Evolutionary conservation across 2,113 vertebrate species (phyloP).

Genomic region (Taurulus bubalis): DNA sequence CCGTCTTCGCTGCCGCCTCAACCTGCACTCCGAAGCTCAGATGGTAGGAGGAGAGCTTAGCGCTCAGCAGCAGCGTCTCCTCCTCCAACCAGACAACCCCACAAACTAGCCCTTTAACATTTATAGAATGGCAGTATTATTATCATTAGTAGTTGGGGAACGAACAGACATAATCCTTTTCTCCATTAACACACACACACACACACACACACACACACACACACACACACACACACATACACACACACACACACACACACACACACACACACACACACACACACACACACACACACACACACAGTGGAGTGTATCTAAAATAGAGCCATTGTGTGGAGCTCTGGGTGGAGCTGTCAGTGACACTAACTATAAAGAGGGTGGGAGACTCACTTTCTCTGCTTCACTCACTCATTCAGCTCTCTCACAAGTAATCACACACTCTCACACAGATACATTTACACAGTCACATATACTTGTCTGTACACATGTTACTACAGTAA

Average conservation of each 20-base stretch:
- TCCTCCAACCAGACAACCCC: not conserved
- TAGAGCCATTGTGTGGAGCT: slow-evolving; percentile 64
- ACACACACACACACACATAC: not conserved
- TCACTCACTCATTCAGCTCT: slow-evolving; percentile 17
- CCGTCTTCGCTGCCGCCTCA: no score
- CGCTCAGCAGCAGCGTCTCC: no score
- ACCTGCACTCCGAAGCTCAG: no score
- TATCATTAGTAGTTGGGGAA: not conserved
- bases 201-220: not conserved
- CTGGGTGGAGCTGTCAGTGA: slow-evolving; percentile 66
- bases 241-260: not conserved
- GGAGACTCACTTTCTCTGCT: slow-evolving; percentile 24
- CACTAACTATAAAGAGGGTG: slow-evolving; percentile 51
- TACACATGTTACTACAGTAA: slow-evolving; percentile 14
- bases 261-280: slow-evolving; percentile 16
- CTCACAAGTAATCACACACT: slow-evolving; percentile 1
- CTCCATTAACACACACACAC: not conserved
- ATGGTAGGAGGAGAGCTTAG: no score
- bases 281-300: slow-evolving; percentile 39
- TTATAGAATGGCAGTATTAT: not conserved
- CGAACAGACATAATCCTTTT: not conserved
- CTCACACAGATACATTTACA: not conserved
- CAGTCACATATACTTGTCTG: not conserved
- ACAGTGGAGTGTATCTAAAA: slow-evolving; percentile 48
- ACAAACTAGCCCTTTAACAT: not conserved